These are phyloP conservation scores for Hipparchia sbordonii DNA, from an alignment of 2,888 invertebrate genomes.

Conservation along the genomic window DNA sequence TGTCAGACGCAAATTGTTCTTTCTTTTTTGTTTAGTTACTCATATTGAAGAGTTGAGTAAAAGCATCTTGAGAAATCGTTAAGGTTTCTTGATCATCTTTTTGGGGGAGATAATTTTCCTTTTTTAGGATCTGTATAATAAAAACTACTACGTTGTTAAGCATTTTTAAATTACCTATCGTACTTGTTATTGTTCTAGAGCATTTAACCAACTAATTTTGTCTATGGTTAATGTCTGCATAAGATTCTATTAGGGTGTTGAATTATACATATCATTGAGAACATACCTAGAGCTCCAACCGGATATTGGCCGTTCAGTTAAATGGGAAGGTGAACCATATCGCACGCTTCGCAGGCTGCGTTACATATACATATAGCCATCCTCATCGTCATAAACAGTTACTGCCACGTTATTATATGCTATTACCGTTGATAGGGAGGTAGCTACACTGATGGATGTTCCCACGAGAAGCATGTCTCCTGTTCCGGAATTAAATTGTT, in stretches of 20 bases:
- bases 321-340: conserved; percentile 47
- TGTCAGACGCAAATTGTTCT: neutral
- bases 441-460: conserved; percentile 28
- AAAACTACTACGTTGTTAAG: neutral
- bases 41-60: neutral
- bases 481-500: conserved; percentile 28
- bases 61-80: no score
- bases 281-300: neutral
- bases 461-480: conserved; percentile 35
- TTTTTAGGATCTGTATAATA: no score
- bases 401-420: conserved; percentile 35
- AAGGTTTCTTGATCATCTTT: neutral
- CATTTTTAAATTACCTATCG: neutral
- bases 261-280: neutral
- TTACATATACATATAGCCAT: conserved; percentile 29
- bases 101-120: neutral
- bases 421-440: conserved; percentile 30
- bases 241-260: neutral
- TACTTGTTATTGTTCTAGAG: no score
- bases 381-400: conserved; percentile 40
- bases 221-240: no score
- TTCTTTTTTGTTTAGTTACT: neutral
- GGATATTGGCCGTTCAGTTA: conserved; percentile 13
- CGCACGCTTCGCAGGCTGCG: conserved; percentile 55
- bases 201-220: no score